Evolutionary conservation across 2,113 vertebrate genomes (phyloP).

Genomic region (Toxostoma redivivum): DNA sequence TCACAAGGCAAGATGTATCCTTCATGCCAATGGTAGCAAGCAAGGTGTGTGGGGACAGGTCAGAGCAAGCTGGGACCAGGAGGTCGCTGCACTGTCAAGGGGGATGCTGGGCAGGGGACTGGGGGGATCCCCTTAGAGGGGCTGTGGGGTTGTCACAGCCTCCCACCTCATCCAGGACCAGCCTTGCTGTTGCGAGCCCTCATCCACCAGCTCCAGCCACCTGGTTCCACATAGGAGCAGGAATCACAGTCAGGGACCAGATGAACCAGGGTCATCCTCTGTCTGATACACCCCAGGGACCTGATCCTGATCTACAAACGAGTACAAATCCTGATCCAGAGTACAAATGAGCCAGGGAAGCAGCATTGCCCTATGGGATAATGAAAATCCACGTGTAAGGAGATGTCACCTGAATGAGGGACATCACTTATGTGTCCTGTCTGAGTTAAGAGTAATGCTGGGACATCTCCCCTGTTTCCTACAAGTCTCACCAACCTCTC

Average conservation of each 20-base stretch:
- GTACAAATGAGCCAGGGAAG: neutral
- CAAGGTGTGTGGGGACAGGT: neutral
- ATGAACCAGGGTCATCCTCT: neutral
- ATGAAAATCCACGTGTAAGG: neutral
- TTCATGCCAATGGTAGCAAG: accelerated
- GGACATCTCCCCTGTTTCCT: neutral
- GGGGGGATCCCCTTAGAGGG: neutral
- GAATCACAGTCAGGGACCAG: accelerated
- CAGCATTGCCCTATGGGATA: accelerated
- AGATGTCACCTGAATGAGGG: accelerated
- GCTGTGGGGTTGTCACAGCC: neutral
- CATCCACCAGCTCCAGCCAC: neutral
- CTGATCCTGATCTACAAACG: neutral
- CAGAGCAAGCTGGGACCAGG: neutral
- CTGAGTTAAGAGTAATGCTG: neutral
- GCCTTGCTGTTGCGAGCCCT: accelerated
- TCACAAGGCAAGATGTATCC: neutral
- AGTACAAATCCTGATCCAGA: neutral
- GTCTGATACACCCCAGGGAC: neutral
- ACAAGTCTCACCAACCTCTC: neutral
- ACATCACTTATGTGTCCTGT: neutral
- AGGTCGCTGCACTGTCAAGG: accelerated
- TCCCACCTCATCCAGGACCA: neutral
- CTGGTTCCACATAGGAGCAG: accelerated
- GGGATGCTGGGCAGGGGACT: neutral